Evolutionary conservation across 2,113 vertebrate genomes (phyloP).

Genomic region (Toxostoma redivivum): DNA sequence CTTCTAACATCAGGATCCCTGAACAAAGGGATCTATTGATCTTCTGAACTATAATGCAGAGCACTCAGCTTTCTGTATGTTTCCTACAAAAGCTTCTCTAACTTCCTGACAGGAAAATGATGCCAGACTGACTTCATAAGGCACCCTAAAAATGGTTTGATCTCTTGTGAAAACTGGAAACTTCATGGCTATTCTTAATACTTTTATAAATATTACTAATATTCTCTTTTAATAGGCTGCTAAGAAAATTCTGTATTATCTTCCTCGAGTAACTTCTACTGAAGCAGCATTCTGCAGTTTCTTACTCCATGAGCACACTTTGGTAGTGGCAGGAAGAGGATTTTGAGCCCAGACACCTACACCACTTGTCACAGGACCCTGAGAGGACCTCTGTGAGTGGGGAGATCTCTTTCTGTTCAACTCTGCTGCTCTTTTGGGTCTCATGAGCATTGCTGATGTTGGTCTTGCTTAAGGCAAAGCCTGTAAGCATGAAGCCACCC

Average conservation of each 20-base stretch:
- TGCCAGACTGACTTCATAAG: not conserved
- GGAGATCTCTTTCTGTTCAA: not conserved
- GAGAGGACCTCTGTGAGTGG: not conserved
- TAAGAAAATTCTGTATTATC: not conserved
- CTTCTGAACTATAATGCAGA: conserved; percentile 35
- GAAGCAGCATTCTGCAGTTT: not conserved
- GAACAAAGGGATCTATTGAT: conserved; percentile 53
- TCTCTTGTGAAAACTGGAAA: not conserved
- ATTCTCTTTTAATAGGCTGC: not conserved
- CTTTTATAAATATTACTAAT: not conserved
- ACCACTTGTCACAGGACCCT: not conserved
- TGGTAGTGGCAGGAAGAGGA: not conserved
- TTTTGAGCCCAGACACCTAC: not conserved
- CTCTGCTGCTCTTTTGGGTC: not conserved
- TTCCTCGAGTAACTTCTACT: not conserved
- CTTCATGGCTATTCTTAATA: not conserved
- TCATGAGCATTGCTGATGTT: not conserved
- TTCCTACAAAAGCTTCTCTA: conserved; percentile 39
- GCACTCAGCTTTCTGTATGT: conserved; percentile 48
- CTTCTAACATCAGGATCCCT: conserved; percentile 34
- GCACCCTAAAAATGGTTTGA: not conserved
- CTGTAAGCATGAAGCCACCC: not conserved
- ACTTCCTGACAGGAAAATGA: conserved; percentile 6
- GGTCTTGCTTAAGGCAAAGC: not conserved
- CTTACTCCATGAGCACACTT: not conserved